Evolutionary conservation across 2,888 invertebrate species (phyloP).

Genomic region (Apamea sordens): DNA sequence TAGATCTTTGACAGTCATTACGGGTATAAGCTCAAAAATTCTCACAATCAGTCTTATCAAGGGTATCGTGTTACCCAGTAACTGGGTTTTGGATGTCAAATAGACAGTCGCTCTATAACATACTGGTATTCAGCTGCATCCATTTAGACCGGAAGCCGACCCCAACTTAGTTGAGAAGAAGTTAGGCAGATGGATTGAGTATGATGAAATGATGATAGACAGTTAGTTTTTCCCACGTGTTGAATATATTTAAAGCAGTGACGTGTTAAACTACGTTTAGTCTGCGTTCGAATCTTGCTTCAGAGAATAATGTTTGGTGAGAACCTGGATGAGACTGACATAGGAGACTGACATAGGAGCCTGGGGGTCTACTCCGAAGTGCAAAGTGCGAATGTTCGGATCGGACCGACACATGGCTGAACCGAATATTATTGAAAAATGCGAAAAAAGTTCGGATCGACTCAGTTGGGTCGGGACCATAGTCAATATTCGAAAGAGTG

Average conservation of each 20-base stretch:
- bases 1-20: background rate
- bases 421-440: too few relatives aligned
- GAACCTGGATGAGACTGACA: background rate
- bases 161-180: too few relatives aligned
- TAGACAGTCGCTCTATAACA: background rate
- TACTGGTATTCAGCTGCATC: background rate
- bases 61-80: background rate
- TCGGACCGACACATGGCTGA: too few relatives aligned
- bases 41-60: background rate
- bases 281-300: background rate
- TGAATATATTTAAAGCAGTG: background rate
- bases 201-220: too few relatives aligned
- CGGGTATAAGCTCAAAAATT: background rate
- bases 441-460: too few relatives aligned
- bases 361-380: too few relatives aligned
- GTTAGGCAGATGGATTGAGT: background rate
- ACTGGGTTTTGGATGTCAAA: background rate
- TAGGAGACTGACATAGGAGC: too few relatives aligned
- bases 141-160: background rate
- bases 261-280: background rate
- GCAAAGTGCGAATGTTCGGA: too few relatives aligned
- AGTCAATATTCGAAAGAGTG: too few relatives aligned
- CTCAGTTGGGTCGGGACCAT: too few relatives aligned
- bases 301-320: background rate
- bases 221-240: background rate